Conservation (phyloP, 1,140 invertebrate genomes). For the Drosophila sp. region DNA sequence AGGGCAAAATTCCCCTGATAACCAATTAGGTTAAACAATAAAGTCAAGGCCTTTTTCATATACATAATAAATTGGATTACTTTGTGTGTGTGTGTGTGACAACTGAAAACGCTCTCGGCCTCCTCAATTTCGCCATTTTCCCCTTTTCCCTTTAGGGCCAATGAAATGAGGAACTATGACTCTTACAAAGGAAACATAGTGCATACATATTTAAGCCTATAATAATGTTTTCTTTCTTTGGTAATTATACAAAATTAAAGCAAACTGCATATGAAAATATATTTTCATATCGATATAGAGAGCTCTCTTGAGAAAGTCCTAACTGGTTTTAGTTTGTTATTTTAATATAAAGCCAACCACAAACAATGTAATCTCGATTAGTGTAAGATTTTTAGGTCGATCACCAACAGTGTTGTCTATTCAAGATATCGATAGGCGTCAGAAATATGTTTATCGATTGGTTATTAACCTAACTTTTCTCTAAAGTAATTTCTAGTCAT, state of each 20-base stretch:
- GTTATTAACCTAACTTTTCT: too few species aligned
- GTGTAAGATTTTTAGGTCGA: too few species aligned
- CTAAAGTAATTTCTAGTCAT: too few species aligned
- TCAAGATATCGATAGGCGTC: too few species aligned
- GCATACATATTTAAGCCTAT: not conserved
- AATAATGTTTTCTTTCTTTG: too few species aligned
- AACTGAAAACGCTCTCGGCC: not conserved
- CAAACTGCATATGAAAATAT: not conserved
- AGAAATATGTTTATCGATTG: too few species aligned
- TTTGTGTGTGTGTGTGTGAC: constrained; percentile 5
- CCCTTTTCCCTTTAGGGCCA: constrained; percentile 5
- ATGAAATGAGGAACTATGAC: constrained; percentile 7
- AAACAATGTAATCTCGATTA: too few species aligned
- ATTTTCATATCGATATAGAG: too few species aligned
- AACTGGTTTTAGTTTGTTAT: too few species aligned
- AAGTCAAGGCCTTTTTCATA: constrained; percentile 12
- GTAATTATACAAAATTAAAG: not conserved
- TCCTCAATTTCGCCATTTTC: not conserved
- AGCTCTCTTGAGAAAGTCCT: too few species aligned
- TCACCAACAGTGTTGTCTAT: too few species aligned
- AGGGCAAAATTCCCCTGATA: constrained; percentile 13
- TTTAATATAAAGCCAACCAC: too few species aligned
- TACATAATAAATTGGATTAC: constrained; percentile 14
- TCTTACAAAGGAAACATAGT: not conserved
- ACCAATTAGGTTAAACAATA: constrained; percentile 14